phyloP scores from a whole-genome alignment of 2,888 invertebrate species.

The Kuschelorhynchus macadamiae region DNA sequence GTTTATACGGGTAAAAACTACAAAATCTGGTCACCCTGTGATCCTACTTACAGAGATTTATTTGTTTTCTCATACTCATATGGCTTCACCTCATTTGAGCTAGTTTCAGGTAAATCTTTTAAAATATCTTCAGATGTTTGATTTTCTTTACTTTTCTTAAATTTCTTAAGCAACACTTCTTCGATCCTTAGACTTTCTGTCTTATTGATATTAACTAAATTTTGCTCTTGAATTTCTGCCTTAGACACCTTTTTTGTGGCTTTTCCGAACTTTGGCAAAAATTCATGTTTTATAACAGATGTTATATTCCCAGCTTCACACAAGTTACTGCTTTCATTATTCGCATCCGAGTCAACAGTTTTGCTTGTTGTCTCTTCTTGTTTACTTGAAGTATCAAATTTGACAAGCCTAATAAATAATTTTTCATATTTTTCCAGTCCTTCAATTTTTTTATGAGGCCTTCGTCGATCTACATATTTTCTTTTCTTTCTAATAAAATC shows the following conservation, averaged over 20 bases:
- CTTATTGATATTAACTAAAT: slow-evolving; percentile 23
- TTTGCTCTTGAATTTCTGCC: slow-evolving; percentile 6
- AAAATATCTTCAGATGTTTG: background rate
- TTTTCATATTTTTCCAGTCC: slow-evolving; percentile 17
- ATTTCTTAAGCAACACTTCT: slow-evolving; percentile 14
- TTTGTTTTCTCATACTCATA: slow-evolving; percentile 25
- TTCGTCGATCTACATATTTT: background rate
- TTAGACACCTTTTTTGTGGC: slow-evolving; percentile 21
- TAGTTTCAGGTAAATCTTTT: slow-evolving; percentile 1
- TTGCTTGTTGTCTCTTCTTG: background rate
- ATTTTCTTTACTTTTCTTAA: slow-evolving; percentile 9
- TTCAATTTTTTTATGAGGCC: background rate
- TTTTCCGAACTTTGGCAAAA: background rate
- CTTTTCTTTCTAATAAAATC: background rate
- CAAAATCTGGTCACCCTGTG: too few species aligned
- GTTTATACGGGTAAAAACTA: too few species aligned
- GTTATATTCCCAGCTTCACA: background rate
- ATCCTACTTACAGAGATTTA: slow-evolving; percentile 26
- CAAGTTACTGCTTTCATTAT: background rate
- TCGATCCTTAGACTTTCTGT: slow-evolving; percentile 25
- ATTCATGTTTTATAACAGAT: background rate
- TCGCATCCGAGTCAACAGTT: background rate
- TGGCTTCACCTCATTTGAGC: slow-evolving; percentile 11
- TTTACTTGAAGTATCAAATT: slow-evolving; percentile 13
- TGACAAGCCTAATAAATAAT: slow-evolving; percentile 26